Percentiles rank a stretch among this genome's conserved stretches.
These are phyloP conservation scores for Scolopax bukidnonensis DNA, from an alignment of 2,797 vertebrate genomes.

Conservation along the genomic window DNA sequence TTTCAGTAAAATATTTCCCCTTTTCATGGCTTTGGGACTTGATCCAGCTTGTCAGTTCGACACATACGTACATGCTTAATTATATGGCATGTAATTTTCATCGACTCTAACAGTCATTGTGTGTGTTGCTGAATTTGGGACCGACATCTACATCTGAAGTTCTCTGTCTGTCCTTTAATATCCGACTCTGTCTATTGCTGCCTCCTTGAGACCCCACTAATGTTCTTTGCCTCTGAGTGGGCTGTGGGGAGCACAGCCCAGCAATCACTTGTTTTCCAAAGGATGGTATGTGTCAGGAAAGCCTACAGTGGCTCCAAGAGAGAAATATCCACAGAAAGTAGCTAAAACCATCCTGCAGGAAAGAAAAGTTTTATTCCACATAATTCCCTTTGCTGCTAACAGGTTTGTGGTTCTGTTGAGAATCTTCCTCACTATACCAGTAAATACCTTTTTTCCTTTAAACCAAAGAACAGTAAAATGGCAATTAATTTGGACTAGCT, in stretches of 20 bases:
- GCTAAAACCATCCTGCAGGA: constrained; percentile 39
- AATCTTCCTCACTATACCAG: background rate
- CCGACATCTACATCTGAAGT: background rate
- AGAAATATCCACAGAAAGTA: constrained; percentile 53
- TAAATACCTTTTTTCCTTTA: constrained; percentile 44
- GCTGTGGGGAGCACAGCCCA: constrained; percentile 10
- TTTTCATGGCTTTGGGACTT: background rate
- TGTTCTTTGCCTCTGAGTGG: background rate
- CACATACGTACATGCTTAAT: background rate
- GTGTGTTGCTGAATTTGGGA: background rate
- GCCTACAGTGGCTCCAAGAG: background rate
- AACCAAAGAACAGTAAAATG: constrained; percentile 57
- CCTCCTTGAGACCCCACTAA: background rate
- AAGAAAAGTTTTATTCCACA: constrained; percentile 42
- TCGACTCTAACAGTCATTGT: background rate
- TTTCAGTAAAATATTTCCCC: constrained; percentile 6
- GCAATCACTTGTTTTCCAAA: constrained; percentile 53
- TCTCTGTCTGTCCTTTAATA: background rate
- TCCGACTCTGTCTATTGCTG: background rate
- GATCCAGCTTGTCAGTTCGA: background rate
- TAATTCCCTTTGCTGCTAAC: constrained; percentile 56
- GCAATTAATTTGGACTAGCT: constrained; percentile 60
- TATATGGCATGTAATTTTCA: rapidly evolving
- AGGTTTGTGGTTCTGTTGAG: constrained; percentile 23
- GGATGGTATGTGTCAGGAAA: background rate